phyloP scores from a whole-genome alignment of 2,113 vertebrate genomes.

The Dipodomys merriami region DNA sequence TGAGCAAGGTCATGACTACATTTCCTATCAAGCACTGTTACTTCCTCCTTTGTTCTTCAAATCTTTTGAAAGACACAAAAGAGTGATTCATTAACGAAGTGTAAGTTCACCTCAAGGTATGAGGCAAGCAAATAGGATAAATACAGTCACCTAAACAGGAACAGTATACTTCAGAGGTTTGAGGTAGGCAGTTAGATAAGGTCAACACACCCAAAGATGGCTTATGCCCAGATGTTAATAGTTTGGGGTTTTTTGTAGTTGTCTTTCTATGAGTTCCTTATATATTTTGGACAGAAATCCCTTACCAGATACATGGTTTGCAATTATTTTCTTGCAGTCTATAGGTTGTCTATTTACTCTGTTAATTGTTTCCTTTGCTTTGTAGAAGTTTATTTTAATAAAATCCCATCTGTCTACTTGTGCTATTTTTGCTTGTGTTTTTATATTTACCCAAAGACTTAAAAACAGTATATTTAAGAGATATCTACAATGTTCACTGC shows the following conservation, averaged over 20 bases:
- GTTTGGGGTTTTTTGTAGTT: not conserved
- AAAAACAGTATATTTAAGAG: not conserved
- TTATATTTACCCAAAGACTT: not conserved
- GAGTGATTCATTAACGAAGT: too few relatives aligned
- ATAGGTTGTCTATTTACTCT: not conserved
- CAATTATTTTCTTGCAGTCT: not conserved
- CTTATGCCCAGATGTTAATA: not conserved
- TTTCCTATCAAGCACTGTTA: too few relatives aligned
- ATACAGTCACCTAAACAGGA: too few relatives aligned
- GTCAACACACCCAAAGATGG: too few relatives aligned
- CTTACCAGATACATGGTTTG: not conserved
- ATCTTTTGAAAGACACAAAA: too few relatives aligned
- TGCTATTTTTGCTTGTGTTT: not conserved
- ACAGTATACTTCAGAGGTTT: too few relatives aligned
- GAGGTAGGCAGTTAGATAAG: too few relatives aligned
- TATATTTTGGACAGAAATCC: not conserved
- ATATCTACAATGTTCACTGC: not conserved
- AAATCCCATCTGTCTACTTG: not conserved
- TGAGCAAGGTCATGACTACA: too few relatives aligned
- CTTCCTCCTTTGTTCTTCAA: too few relatives aligned
- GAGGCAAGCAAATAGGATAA: too few relatives aligned
- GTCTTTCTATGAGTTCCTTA: not conserved
- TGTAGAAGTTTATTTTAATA: not conserved
- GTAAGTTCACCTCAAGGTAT: too few relatives aligned
- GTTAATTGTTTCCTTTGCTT: not conserved